phyloP scores from a whole-genome alignment of 1,140 invertebrate species.

The Halesus radiatus region DNA sequence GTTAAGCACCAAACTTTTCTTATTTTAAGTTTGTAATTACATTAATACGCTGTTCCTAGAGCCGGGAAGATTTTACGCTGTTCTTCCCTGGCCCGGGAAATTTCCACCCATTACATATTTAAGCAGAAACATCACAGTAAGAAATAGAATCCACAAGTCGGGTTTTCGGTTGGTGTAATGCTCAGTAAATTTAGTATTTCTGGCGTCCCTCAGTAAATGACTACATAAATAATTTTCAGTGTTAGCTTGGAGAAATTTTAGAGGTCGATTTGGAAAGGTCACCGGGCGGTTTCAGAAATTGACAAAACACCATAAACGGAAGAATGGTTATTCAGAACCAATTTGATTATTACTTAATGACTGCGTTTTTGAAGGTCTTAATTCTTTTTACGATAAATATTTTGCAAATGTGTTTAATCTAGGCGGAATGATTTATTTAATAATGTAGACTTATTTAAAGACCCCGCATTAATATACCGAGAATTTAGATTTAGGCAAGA shows the following conservation, averaged over 20 bases:
- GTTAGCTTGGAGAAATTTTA: neutral
- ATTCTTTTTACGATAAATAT: no score
- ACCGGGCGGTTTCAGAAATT: no score
- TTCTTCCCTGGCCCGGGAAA: no score
- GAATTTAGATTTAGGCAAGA: no score
- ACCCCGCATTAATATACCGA: no score
- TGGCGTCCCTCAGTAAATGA: neutral
- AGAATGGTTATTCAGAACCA: no score
- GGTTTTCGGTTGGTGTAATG: neutral
- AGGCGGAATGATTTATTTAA: no score
- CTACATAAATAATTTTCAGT: neutral
- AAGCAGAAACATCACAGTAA: slow-evolving; percentile 3
- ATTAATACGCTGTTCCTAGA: slow-evolving; percentile 50
- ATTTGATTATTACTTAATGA: no score
- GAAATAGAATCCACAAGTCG: neutral
- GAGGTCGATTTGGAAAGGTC: neutral
- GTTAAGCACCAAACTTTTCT: slow-evolving; percentile 49
- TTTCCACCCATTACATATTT: slow-evolving; percentile 1
- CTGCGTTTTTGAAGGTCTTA: no score
- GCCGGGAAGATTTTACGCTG: neutral
- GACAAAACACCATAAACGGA: no score
- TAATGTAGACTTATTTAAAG: no score
- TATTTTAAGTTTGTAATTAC: slow-evolving; percentile 55
- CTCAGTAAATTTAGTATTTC: neutral
- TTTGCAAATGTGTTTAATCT: no score